Conservation (phyloP, 1,140 invertebrate genomes). For the Ceratina australensis region DNA sequence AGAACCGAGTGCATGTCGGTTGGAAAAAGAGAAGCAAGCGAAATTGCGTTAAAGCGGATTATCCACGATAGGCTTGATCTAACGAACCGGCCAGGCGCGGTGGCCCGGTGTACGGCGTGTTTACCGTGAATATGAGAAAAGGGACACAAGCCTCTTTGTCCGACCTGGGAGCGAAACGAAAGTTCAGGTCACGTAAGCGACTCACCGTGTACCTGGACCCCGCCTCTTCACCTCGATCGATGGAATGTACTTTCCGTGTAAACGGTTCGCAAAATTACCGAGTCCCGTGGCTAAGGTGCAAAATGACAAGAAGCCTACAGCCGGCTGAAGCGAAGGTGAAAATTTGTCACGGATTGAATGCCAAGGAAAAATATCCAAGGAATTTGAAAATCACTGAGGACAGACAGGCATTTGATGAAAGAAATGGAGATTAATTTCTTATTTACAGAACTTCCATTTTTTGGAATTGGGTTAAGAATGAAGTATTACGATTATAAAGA, state of each 20-base stretch:
- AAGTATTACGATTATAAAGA: too few relatives aligned
- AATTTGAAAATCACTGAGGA: background rate
- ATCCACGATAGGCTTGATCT: conserved; percentile 61
- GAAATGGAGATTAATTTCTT: too few relatives aligned
- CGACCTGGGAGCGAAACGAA: conserved; percentile 46
- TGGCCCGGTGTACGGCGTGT: conserved; percentile 29
- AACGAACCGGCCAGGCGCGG: conserved; percentile 44
- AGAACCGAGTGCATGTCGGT: conserved; percentile 14
- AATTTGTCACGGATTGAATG: background rate
- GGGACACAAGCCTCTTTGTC: conserved; percentile 48
- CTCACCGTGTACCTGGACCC: background rate
- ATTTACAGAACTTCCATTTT: too few relatives aligned
- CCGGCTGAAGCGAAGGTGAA: conserved; percentile 2
- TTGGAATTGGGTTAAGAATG: too few relatives aligned
- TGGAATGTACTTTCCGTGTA: conserved; percentile 61
- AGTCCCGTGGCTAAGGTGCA: background rate
- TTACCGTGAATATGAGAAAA: conserved; percentile 63
- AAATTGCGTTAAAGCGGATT: conserved; percentile 64
- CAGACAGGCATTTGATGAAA: background rate
- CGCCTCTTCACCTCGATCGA: conserved; percentile 42
- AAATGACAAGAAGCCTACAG: conserved; percentile 32
- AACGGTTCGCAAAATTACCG: conserved; percentile 49
- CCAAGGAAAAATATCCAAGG: background rate
- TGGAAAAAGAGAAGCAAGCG: conserved; percentile 30
- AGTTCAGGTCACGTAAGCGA: conserved; percentile 64